These are phyloP conservation scores for Tetragonula carbonaria DNA, from an alignment of 2,888 invertebrate species.

Conservation along the genomic window DNA sequence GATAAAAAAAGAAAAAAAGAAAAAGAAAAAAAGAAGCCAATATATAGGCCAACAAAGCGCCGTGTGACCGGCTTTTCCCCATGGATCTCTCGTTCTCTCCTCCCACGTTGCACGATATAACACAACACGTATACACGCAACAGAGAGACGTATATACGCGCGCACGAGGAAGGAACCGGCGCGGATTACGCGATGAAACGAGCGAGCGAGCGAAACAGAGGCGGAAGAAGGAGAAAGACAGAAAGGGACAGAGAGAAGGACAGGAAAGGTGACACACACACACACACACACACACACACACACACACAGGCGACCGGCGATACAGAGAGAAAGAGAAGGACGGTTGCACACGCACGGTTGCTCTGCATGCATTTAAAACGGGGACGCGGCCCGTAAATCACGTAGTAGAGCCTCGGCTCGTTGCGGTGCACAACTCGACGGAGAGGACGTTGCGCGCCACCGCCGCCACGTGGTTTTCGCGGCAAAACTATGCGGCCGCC, in stretches of 20 bases:
- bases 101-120: conserved; percentile 26
- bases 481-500: conserved; percentile 74
- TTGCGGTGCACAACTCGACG: conserved; percentile 58
- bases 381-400: conserved; percentile 66
- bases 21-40: no score
- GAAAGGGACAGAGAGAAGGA: conserved; percentile 21
- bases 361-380: conserved; percentile 66
- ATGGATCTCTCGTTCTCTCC: neutral
- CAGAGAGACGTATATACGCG: neutral
- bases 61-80: conserved; percentile 24
- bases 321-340: conserved; percentile 38
- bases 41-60: no score
- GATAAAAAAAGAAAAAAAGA: no score
- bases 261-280: neutral
- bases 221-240: neutral
- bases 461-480: conserved; percentile 75
- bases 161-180: neutral
- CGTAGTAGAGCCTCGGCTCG: conserved; percentile 60
- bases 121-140: no score
- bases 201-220: neutral
- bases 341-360: conserved; percentile 42
- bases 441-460: conserved; percentile 60
- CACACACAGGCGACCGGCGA: neutral
- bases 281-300: no score
- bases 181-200: neutral